phyloP scores from a whole-genome alignment of 2,888 invertebrate genomes.

The Heliconius hortense region DNA sequence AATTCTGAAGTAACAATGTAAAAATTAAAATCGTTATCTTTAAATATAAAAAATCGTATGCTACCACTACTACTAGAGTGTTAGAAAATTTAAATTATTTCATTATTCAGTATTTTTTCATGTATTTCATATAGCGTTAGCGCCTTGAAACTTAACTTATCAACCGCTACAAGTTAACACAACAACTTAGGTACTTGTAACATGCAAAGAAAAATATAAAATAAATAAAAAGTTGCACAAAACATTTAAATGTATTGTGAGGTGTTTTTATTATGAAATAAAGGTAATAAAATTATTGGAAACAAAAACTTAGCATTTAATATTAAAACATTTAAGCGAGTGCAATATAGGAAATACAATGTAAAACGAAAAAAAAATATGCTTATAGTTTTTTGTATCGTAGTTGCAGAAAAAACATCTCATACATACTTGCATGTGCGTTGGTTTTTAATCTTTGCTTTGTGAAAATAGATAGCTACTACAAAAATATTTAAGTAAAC shows the following conservation, averaged over 20 bases:
- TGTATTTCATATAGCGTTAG: neutral
- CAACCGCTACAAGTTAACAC: constrained; percentile 13
- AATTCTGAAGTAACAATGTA: neutral
- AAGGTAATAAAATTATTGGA: neutral
- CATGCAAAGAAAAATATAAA: neutral
- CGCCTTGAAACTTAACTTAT: constrained; percentile 1
- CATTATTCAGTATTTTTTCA: neutral
- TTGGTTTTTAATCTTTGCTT: constrained; percentile 41
- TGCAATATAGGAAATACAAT: neutral
- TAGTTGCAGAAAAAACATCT: neutral
- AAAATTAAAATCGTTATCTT: neutral
- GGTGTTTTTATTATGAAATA: neutral
- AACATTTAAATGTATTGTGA: neutral
- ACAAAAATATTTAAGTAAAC: neutral
- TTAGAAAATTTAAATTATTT: constrained; percentile 9
- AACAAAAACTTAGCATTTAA: neutral
- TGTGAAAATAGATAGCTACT: constrained; percentile 4
- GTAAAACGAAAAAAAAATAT: neutral
- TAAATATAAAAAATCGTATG: neutral
- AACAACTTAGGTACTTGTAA: neutral
- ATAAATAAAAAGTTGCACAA: constrained; percentile 9
- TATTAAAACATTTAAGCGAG: neutral
- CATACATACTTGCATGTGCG: constrained; percentile 37
- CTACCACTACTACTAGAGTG: neutral
- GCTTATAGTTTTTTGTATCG: neutral